These are phyloP conservation scores for Halcyon chelicuti DNA, from an alignment of 2,797 vertebrate genomes.

Conservation along the genomic window DNA sequence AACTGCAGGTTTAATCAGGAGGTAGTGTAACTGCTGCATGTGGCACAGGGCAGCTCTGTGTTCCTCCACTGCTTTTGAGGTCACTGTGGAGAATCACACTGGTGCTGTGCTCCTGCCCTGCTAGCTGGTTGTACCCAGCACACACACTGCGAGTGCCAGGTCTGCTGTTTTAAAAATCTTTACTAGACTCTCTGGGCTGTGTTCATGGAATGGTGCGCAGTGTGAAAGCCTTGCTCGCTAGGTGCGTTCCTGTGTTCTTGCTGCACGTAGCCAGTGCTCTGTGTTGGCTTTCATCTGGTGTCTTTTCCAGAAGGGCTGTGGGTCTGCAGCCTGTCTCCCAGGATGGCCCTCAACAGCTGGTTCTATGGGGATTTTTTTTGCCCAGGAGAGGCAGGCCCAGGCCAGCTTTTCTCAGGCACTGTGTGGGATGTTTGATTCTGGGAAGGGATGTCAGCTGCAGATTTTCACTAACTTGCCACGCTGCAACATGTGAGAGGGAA, in stretches of 20 bases:
- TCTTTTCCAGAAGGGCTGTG: background rate
- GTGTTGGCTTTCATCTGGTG: background rate
- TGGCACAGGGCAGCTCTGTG: background rate
- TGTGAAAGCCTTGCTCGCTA: background rate
- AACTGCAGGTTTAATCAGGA: constrained; percentile 98
- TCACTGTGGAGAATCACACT: background rate
- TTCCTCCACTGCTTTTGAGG: background rate
- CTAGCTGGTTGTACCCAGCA: background rate
- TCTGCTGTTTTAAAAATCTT: background rate
- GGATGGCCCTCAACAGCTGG: background rate
- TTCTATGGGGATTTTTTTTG: background rate
- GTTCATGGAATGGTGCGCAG: background rate
- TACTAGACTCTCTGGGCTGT: background rate
- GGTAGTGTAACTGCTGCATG: constrained; percentile 73
- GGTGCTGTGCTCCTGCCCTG: background rate
- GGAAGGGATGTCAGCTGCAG: background rate
- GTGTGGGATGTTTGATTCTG: background rate
- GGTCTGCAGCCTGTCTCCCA: background rate
- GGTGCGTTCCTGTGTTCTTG: background rate
- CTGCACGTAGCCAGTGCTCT: rapidly evolving
- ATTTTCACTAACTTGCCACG: background rate
- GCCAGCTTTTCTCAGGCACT: background rate
- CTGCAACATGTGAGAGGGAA: background rate
- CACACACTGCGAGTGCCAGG: background rate
- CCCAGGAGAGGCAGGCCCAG: background rate